Percentiles rank a stretch among this genome's conserved stretches.
phyloP scores from a whole-genome alignment of 2,888 invertebrate genomes.

The Tuta absoluta region DNA sequence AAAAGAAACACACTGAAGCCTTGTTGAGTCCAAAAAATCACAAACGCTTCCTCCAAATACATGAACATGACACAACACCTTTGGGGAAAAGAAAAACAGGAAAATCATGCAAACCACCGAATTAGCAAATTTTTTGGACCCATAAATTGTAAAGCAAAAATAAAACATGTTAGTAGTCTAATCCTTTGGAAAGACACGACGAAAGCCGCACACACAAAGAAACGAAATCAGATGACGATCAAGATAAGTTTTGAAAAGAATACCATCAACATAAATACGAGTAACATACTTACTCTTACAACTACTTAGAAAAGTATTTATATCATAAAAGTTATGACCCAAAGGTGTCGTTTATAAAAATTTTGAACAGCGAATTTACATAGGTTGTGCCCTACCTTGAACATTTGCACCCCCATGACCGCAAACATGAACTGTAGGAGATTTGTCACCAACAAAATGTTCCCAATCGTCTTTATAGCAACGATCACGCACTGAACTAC shows the following conservation, averaged over 20 bases:
- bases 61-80: slow-evolving; percentile 69
- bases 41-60: slow-evolving; percentile 40
- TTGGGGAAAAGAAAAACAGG: slow-evolving; percentile 58
- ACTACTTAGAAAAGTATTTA: slow-evolving; percentile 22
- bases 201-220: slow-evolving; percentile 64
- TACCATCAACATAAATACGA: background rate
- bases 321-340: slow-evolving; percentile 51
- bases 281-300: slow-evolving; percentile 59
- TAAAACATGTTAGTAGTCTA: slow-evolving; percentile 58
- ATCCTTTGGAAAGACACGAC: slow-evolving; percentile 44
- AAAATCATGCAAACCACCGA: slow-evolving; percentile 57
- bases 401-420: slow-evolving; percentile 99
- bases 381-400: slow-evolving; percentile 91
- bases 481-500: slow-evolving; percentile 99
- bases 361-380: background rate
- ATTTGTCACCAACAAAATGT: slow-evolving; percentile 99
- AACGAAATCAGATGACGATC: slow-evolving; percentile 62
- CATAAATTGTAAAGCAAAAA: slow-evolving; percentile 59
- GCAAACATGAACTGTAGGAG: slow-evolving; percentile 99
- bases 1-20: slow-evolving; percentile 73
- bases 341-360: slow-evolving; percentile 66
- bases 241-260: slow-evolving; percentile 12
- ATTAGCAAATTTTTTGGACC: slow-evolving; percentile 73
- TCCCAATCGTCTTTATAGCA: slow-evolving; percentile 99
- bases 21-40: slow-evolving; percentile 75